Evolutionary conservation across 2,888 invertebrate species (phyloP), one percentile per base, ranked within the genome.

Genomic region (Xiphydria camelus): DNA sequence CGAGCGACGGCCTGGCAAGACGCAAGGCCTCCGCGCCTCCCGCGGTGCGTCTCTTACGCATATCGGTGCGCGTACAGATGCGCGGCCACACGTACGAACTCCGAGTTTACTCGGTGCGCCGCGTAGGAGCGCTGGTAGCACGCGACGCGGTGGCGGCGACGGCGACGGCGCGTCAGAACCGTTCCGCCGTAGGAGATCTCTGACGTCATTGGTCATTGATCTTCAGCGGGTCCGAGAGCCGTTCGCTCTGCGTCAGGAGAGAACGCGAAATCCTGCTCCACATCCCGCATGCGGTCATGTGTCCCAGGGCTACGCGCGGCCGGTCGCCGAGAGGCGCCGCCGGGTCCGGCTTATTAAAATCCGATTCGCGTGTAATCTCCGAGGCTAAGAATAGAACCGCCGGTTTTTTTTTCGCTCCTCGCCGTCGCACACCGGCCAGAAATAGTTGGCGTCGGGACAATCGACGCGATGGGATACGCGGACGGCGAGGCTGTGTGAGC

Each of bases 151-250:
- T 55, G 50, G 55, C 41, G 55, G 55, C 49, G 57, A 57, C 51
- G 62, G 63, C 63, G 52, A 59, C 55, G 61, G 54, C 70, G 70
- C 75, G 71, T 69, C 47, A 74, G 73, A 73, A 74, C 73, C 73
- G n/a, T n/a, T n/a, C n/a, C n/a, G 64, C 59, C 61, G 79, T 78
- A 78, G 79, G 80, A 78, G 79, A 78, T 78, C 76, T 67, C 75
- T 82, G 82, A 83, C 83, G 83, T 83, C 82, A 83, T 74, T 57
- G 59, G 64, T 45, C 51, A 51, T 51, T 56, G 57, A 54, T 57
- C 56, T 53, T 55, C 39, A 34, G 44, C 41, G 33, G 22, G 25
- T 19, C 31, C 23, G 41, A 29, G 4, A 19, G 21, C n/a, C 19
- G 4, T 37, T 26, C 26, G 17, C 14, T n/a, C 29, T 29, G 15